Base-by-base conservation (phyloP, 2,113 vertebrate genomes). In the Myrmecobius fasciatus region DNA sequence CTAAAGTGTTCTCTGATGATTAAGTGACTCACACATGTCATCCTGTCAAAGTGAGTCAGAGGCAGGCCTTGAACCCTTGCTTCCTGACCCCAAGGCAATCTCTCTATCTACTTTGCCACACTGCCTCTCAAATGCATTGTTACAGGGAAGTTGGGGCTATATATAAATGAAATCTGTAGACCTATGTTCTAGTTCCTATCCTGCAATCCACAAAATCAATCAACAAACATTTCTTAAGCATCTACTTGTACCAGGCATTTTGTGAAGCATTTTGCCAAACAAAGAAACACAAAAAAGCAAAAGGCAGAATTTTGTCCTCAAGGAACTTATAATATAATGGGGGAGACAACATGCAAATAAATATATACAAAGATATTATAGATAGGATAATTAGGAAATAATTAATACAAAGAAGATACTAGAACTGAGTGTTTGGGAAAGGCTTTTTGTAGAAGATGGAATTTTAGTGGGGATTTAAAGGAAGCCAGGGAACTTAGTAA, bases 1-100 rank as follows among this genome's bases (percentile, higher is more conserved):
- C 8, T 91, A 4, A 91, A 95, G 94, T 91, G 2, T 56, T 91
- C 22, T 20, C 92, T 91, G 91, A 92, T 90, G 49, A 56, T 89
- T 91, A 91, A 46, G 90, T 8, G 47, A 89, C 83, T 46, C 95
- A 12, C 25, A 25, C 43, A 48, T 48, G 31, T 31, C 51, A n/a
- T 7, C 24, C 1, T 28, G 5, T 92, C n/a, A 89, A 25, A 92
- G 52, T 91, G 25, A 47, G 52, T 10, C 14, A 43, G 8, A 95
- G 24, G 31, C 25, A 93, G 8, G 5, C 54, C 89, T 75, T 91
- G 67, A 90, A 31, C 22, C n/a, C 14, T 1, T 11, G 1, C 43
- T 92, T 91, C 97, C 51, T 90, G 20, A 89, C 46, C 92, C 5
- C 0, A 67, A 75, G 22, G 25, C 25, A 25, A 43, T 2, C 47